Base-by-base conservation (phyloP, 2,797 vertebrate genomes). In the Typhlichthys eigenmanni region DNA sequence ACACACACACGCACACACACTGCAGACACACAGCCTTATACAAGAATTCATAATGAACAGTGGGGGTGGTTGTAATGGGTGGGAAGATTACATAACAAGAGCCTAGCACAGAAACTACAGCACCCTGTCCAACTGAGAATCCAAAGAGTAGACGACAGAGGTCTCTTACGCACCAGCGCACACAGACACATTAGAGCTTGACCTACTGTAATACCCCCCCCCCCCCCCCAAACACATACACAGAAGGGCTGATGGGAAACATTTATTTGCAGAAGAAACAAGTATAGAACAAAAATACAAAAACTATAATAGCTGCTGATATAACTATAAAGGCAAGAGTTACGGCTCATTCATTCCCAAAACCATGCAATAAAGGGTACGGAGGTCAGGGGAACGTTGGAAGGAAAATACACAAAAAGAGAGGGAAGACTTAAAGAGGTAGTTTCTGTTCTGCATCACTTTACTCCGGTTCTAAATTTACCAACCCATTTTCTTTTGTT, bases 401-500 rank as follows among this genome's bases (percentile, higher is more conserved):
- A 49, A 61, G 47, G 6, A 58, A 17, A 19, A 6, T 12, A 0
- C 1, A 5, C 14, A 50, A 64, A 47, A 59, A 60, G 62, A 49
- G 17, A 57, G 16, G 48, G 24, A 34, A 60, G 24, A 24, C 24
- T 24, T 24, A 24, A 53, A 64, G 70, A 80, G 71, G 72, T 68
- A 68, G 80, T 74, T 82, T 85, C 72, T 82, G 61, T 69, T 75
- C 78, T 73, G 75, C 71, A 61, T 83, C 79, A 74, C 69, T 78
- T 87, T 75, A 71, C 76, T 75, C 71, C 62, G 81, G 81, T 77
- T 74, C 91, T 92, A 93, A 92, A 89, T 91, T 77, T 88, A 85
- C 84, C 89, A 91, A 91, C 90, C 91, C 88, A 88, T 88, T 92
- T 24, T 88, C 91, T 92, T 90, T 80, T 92, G 91, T 87, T 88